A percentile compares a stretch with the other conserved stretches of the same genome.
phyloP scores from a whole-genome alignment of 2,888 invertebrate genomes.

The Oxycera nigricornis region DNA sequence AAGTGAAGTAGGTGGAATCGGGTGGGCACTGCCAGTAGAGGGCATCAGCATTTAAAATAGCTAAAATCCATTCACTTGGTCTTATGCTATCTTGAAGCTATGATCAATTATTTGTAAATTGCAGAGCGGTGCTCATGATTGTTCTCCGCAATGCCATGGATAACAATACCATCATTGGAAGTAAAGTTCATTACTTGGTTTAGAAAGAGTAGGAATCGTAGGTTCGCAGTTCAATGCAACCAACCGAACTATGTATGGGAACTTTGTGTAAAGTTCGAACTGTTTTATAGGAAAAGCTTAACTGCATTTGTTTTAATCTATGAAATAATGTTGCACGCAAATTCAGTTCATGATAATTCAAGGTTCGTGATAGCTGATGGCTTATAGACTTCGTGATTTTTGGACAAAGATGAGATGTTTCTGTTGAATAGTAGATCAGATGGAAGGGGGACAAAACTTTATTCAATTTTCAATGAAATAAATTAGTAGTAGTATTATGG shows the following conservation, averaged over 20 bases:
- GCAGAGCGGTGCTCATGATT: conserved; percentile 1
- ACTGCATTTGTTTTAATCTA: neutral
- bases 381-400: neutral
- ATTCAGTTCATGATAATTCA: conserved; percentile 34
- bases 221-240: neutral
- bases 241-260: neutral
- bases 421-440: too few species aligned
- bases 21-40: conserved; percentile 11
- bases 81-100: conserved; percentile 31
- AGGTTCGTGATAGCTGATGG: neutral
- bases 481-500: too few species aligned
- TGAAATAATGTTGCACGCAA: conserved; percentile 16
- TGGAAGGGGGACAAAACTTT: too few species aligned
- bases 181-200: conserved; percentile 19
- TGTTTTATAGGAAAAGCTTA: neutral
- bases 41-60: too few species aligned
- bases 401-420: too few species aligned
- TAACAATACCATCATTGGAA: conserved; percentile 18
- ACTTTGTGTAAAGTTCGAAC: conserved; percentile 12
- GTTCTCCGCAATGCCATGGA: neutral
- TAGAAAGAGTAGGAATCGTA: neutral
- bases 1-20: neutral
- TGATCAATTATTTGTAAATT: conserved; percentile 16
- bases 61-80: conserved; percentile 15
- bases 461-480: too few species aligned